Conservation (phyloP, 2,113 vertebrate genomes). For the Prochilodus magdalenae region DNA sequence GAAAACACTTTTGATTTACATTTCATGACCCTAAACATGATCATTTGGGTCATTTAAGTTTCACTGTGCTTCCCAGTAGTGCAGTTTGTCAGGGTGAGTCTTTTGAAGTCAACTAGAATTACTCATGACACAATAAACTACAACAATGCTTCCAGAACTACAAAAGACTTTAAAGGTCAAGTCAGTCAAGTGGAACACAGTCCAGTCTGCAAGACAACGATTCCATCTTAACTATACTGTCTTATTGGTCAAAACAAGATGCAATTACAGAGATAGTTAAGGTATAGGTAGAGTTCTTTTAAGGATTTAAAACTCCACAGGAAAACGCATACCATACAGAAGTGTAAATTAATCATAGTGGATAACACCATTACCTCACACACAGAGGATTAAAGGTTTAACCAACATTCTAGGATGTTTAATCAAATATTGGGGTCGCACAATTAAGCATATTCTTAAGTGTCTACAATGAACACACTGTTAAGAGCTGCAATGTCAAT, state of each 20-base stretch:
- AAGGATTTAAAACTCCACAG: slow-evolving; percentile 24
- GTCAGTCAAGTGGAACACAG: slow-evolving; percentile 57
- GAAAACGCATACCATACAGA: background rate
- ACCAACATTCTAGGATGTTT: too few species aligned
- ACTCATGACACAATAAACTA: slow-evolving; percentile 77
- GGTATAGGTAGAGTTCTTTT: slow-evolving; percentile 14
- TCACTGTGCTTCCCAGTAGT: slow-evolving; percentile 67
- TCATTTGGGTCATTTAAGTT: slow-evolving; percentile 65
- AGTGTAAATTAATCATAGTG: too few species aligned
- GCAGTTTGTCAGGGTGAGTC: slow-evolving; percentile 62
- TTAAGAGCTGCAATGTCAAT: too few species aligned
- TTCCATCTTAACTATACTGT: slow-evolving; percentile 26
- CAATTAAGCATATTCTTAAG: too few species aligned
- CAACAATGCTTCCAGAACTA: slow-evolving; percentile 68
- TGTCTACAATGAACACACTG: too few species aligned
- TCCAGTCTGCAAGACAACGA: slow-evolving; percentile 37
- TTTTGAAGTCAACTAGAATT: slow-evolving; percentile 79
- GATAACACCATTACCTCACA: too few species aligned
- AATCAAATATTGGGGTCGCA: too few species aligned
- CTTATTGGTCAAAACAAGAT: slow-evolving; percentile 40
- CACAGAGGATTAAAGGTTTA: too few species aligned
- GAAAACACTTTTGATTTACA: slow-evolving; percentile 53
- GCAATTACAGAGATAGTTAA: slow-evolving; percentile 32
- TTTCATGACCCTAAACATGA: slow-evolving; percentile 70
- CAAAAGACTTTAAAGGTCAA: slow-evolving; percentile 69